Base-by-base conservation (phyloP, 2,888 invertebrate species). In the Ctena decussata region DNA sequence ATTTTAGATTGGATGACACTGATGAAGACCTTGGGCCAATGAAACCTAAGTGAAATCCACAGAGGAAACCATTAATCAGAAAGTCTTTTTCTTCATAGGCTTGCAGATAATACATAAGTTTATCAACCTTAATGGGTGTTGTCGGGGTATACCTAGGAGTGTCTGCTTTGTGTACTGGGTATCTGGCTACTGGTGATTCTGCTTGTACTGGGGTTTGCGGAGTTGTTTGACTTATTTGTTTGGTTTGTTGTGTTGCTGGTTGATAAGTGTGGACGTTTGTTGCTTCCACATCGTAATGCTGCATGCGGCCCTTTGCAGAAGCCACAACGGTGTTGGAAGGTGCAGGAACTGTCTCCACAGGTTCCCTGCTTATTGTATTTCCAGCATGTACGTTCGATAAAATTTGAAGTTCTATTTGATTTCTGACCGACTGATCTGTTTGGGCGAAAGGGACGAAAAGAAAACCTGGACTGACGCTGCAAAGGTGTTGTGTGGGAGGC, bases 1-100 rank as follows among this genome's bases (percentile, higher is more conserved):
- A 84, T 46, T 81, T 74, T 15, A 85, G 46, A 32, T 85, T 85
- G 11, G 53, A 24, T 12, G 75, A 70, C 32, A 37, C 15, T 12
- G 69, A 57, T 18, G 32, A 6, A 0, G 15, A 5, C 32, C 53
- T n/a, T 0, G 77, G 77, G n/a, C 84, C 84, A 3, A 6, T 32
- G 37, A 32, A 84, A 24, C 80, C 81, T 37, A 84, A 53, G 3
- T 65, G 46, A 39, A 84, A 84, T 37, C 84, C 84, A 27, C 0
- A 11, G 1, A 1, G 12, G 44, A 72, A 72, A 27, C 44, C 72
- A 15, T 27, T 6, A 30, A 27, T 30, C 2, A 72, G 6, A 21
- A 18, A 35, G 5, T 2, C 21, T 11, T 65, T 32, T 18, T 27
- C 27, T 30, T 57, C 6, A 27, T 57, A 57, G 2, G 27, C 57